Conservation (phyloP, 2,113 vertebrate genomes). For the Spea bombifrons region DNA sequence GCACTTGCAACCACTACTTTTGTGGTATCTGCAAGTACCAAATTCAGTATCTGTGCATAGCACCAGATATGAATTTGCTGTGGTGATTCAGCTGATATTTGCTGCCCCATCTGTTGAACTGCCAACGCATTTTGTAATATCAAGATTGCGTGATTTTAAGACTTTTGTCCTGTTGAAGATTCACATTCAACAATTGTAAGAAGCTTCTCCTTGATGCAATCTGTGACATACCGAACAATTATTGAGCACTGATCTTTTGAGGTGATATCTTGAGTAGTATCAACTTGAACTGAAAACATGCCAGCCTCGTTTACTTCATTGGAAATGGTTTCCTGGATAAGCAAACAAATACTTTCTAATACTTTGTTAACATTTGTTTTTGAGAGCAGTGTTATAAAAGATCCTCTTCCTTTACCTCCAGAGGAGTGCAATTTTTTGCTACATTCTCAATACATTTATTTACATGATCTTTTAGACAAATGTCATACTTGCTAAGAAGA, state of each 20-base stretch:
- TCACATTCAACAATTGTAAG: neutral
- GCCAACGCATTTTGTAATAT: neutral
- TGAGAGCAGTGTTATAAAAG: too few relatives aligned
- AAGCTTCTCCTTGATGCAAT: neutral
- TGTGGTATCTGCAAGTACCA: constrained; percentile 41
- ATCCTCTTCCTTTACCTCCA: too few relatives aligned
- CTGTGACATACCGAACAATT: neutral
- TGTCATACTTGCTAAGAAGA: too few relatives aligned
- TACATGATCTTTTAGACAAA: too few relatives aligned
- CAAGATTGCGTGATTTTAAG: too few relatives aligned
- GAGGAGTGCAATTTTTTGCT: too few relatives aligned
- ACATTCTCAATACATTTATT: too few relatives aligned
- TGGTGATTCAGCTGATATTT: constrained; percentile 28
- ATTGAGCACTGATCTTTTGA: neutral
- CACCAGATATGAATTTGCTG: constrained; percentile 44
- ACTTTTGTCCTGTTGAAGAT: neutral
- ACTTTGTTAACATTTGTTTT: too few relatives aligned
- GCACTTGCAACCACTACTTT: constrained; percentile 30
- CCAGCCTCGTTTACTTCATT: neutral
- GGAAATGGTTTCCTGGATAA: neutral
- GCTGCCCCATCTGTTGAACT: constrained; percentile 9
- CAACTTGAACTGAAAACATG: neutral
- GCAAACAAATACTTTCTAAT: neutral
- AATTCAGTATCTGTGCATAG: constrained; percentile 37
- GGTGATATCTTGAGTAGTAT: neutral